Conservation (phyloP, 92 coral and sea anemone genomes). For the Chrysogorgia sp. region DNA sequence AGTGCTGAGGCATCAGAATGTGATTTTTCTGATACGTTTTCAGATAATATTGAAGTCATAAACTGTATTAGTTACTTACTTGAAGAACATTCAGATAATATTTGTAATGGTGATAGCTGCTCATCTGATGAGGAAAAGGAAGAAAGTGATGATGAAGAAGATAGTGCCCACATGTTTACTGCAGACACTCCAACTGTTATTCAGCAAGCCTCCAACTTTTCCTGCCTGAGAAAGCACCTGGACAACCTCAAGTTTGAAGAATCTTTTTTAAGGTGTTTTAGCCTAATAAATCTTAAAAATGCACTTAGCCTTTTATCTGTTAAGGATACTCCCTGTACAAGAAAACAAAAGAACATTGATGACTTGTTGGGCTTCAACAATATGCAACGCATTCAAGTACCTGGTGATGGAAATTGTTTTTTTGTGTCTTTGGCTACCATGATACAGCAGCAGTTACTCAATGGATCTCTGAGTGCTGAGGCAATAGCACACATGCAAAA, state of each 20-base stretch:
- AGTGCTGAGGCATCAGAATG: conserved; percentile 60
- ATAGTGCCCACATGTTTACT: conserved; percentile 19
- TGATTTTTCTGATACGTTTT: conserved; percentile 57
- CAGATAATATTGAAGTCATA: conserved; percentile 49
- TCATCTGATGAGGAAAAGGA: conserved; percentile 45
- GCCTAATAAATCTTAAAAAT: not conserved
- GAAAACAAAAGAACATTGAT: conserved; percentile 21
- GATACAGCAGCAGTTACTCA: conserved; percentile 43
- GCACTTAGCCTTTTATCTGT: not conserved
- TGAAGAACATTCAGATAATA: conserved; percentile 33
- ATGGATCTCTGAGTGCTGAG: conserved; percentile 33
- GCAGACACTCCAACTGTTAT: conserved; percentile 54
- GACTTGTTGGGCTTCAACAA: conserved; percentile 29
- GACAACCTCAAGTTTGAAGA: conserved; percentile 48
- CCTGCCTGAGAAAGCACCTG: conserved; percentile 46
- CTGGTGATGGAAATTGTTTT: conserved; percentile 50
- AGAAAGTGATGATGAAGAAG: conserved; percentile 39
- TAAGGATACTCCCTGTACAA: not conserved
- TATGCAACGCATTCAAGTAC: conserved; percentile 45
- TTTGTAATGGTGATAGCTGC: conserved; percentile 5
- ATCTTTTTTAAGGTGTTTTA: conserved; percentile 7
- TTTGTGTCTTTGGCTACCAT: conserved; percentile 53
- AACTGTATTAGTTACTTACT: conserved; percentile 41
- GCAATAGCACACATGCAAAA: conserved; percentile 38
- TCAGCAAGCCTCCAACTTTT: conserved; percentile 59